Evolutionary conservation across 1,140 invertebrate species (phyloP).

Genomic region (Lamellibrachia luymesi): DNA sequence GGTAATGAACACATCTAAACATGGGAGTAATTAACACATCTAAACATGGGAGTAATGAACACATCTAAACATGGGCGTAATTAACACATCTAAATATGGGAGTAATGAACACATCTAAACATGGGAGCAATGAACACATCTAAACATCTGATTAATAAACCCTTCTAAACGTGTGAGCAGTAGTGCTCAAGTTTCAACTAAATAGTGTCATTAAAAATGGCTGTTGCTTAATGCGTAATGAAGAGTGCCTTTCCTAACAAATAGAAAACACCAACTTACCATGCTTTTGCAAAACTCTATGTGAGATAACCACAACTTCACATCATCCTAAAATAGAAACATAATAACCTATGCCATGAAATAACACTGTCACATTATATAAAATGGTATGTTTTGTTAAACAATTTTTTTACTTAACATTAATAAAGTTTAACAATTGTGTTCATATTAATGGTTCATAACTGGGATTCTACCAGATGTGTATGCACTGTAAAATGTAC

Average conservation of each 20-base stretch:
- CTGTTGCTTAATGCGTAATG: background rate
- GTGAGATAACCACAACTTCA: conserved; percentile 71
- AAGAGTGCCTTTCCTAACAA: background rate
- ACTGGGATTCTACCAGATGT: background rate
- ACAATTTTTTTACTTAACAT: background rate
- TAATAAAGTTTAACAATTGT: background rate
- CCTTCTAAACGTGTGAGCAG: too few relatives aligned
- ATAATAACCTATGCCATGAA: background rate
- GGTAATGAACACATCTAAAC: too few relatives aligned
- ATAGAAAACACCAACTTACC: conserved; percentile 43
- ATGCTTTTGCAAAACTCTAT: conserved; percentile 71
- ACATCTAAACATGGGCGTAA: too few relatives aligned
- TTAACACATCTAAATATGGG: too few relatives aligned
- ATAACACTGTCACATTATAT: background rate
- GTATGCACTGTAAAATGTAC: background rate
- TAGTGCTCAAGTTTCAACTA: too few relatives aligned
- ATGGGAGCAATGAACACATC: too few relatives aligned
- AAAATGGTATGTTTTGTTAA: background rate
- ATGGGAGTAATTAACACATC: too few relatives aligned
- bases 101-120: too few relatives aligned
- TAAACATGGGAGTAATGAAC: too few relatives aligned
- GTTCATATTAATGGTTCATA: background rate
- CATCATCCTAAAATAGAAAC: conserved; percentile 51
- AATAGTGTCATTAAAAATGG: too few relatives aligned
- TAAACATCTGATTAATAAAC: too few relatives aligned